Evolutionary conservation across 2,888 invertebrate genomes (phyloP), one percentile per base, ranked within the genome.

Genomic region (Carterocephalus palaemon): DNA sequence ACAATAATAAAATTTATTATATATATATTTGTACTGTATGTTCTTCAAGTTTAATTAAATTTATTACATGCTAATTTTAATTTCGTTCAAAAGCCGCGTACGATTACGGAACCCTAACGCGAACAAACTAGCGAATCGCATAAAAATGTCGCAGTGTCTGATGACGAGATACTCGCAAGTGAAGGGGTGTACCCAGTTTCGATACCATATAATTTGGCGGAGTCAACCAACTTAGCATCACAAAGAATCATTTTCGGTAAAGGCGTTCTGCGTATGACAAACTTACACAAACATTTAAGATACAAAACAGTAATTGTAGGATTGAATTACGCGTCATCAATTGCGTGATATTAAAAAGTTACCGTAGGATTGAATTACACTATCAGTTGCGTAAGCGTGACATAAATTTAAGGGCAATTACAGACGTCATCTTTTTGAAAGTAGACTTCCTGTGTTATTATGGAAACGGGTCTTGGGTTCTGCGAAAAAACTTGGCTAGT

Each of bases 101-200:
- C n/a, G n/a, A n/a, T n/a, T n/a, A n/a, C n/a, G n/a, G n/a, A n/a
- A n/a, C n/a, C n/a, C n/a, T n/a, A n/a, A n/a, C n/a, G n/a, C n/a
- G n/a, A n/a, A n/a, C n/a, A n/a, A n/a, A n/a, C n/a, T n/a, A n/a
- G n/a, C n/a, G n/a, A n/a, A 60, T 67, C 58, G 64, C 51, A 60
- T 64, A 51, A 9, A 36, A 43, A 36, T 29, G 43, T 55, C 48
- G 49, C 56, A 48, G 55, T 54, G 48, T 56, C 52, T 53, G 55
- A 51, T 67, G 64, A 67, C 65, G 62, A 66, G 67, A 68, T 71
- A n/a, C n/a, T n/a, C n/a, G n/a, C n/a, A 72, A 67, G 54, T 66
- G 60, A 77, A 78, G 80, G 77, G 80, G 73, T 74, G 56, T 46
- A 46, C 52, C 42, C 49, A 32, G 49, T 54, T 57, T 49, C 47